Evolutionary conservation across 2,113 vertebrate species (phyloP), one percentile per base, ranked within the genome.

Genomic region (Lagenorhynchus albirostris): DNA sequence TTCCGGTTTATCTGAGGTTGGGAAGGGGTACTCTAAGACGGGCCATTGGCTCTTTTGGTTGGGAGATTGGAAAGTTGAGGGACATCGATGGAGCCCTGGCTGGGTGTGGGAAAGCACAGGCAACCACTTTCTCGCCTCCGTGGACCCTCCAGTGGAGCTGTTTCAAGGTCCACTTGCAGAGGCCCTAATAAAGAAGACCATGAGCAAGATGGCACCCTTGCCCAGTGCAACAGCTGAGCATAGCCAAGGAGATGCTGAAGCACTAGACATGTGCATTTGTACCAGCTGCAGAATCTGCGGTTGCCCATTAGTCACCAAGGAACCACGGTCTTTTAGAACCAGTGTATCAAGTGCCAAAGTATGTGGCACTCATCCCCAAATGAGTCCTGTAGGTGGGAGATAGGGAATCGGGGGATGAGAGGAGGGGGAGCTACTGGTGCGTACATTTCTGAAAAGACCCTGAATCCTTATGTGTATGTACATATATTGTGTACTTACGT

Each of bases 251-350:
- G 71, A 21, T 6, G 6, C 11, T 20, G 70, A 65, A 47, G 36
- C 11, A 29, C 23, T 25, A 65, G 65, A 31, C 3, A 3, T 10
- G 1, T 0, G 0, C 15, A 38, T 26, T 60, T n/a, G n/a, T 50
- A 29, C 41, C 55, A 62, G 17, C 14, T 41, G 21, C 23, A 50
- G 15, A 47, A 20, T 33, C 31, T 33, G 26, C 21, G 21, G 17
- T 41, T 90, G 26, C 44, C 12, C 21, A 14, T 20, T 38, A 15
- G 41, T 60, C 38, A 31, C 6, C 38, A 73, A 50, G 21, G 31
- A 21, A 13, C 13, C 26, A 20, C 2, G 17, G 12, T 31, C 12
- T 91, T 79, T 44, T 73, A 47, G 18, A 73, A 21, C 76, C 26
- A 36, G 60, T 36, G 18, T 14, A 21, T 8, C 33, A 36, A n/a